These are phyloP conservation scores for Brienomyrus brachyistius DNA, from an alignment of 2,113 vertebrate genomes.

Conservation along the genomic window DNA sequence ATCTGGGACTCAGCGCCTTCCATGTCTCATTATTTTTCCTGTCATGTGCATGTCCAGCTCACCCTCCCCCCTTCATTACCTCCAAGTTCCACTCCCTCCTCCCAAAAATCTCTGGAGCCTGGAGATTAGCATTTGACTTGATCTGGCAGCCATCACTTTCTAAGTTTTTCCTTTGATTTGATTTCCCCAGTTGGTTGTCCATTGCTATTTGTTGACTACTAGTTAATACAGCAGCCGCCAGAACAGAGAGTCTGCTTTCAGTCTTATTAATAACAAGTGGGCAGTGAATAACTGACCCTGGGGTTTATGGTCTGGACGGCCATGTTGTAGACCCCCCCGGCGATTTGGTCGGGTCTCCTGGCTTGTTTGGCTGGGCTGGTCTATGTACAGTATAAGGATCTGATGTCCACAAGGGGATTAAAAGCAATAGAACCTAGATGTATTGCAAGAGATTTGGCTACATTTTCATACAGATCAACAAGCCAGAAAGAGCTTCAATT, in stretches of 20 bases:
- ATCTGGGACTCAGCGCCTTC: not conserved
- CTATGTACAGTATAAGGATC: not conserved
- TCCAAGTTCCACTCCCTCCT: not conserved
- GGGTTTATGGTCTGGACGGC: not conserved
- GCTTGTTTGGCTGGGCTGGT: not conserved
- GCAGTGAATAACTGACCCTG: not conserved
- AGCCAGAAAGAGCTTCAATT: not conserved
- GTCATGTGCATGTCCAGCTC: not conserved
- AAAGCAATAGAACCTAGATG: not conserved
- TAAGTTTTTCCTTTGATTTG: slow-evolving; percentile 5
- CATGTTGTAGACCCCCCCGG: not conserved
- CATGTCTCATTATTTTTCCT: not conserved
- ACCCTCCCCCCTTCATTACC: not conserved
- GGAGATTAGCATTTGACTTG: not conserved
- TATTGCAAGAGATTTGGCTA: not conserved
- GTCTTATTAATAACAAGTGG: not conserved
- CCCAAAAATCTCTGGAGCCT: not conserved
- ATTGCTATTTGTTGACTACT: not conserved
- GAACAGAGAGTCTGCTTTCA: slow-evolving; percentile 6
- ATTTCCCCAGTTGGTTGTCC: not conserved
- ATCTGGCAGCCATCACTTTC: not conserved
- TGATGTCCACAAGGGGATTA: not conserved
- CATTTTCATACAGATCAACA: not conserved
- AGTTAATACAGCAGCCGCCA: not conserved
- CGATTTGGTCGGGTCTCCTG: not conserved